Conservation (phyloP, 2,888 invertebrate genomes). For the Rotaria socialis region DNA sequence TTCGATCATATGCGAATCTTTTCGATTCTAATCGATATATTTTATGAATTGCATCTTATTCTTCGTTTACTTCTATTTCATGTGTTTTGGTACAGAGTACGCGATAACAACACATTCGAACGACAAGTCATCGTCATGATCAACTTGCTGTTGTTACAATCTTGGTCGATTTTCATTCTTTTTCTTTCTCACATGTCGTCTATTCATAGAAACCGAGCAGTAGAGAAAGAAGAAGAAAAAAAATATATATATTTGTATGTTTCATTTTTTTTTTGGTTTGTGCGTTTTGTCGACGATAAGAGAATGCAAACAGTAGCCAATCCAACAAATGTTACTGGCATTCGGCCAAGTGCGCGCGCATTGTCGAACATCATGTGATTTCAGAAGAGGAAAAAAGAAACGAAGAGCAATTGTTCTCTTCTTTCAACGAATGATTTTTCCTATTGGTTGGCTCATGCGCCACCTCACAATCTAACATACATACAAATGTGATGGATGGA, state of each 20-base stretch:
- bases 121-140: background rate
- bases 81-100: background rate
- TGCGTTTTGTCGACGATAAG: background rate
- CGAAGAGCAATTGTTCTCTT: slow-evolving; percentile 17
- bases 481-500: slow-evolving; percentile 26
- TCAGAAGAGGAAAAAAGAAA: background rate
- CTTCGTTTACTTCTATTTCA: background rate
- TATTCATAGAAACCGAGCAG: background rate
- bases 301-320: background rate
- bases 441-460: slow-evolving; percentile 16
- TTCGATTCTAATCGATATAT: no score
- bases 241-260: background rate
- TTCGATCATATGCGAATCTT: no score
- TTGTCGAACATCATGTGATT: slow-evolving; percentile 26
- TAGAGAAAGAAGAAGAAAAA: background rate
- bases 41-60: background rate
- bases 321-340: slow-evolving; percentile 16
- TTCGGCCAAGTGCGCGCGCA: background rate
- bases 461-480: background rate
- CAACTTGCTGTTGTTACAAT: slow-evolving; percentile 1
- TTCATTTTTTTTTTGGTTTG: background rate
- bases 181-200: background rate
- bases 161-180: slow-evolving; percentile 1
- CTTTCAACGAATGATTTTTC: background rate
- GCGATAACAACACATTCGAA: slow-evolving; percentile 16